Evolutionary conservation across 1,140 invertebrate species (phyloP).

Genomic region (Meloidogyne hapla): DNA sequence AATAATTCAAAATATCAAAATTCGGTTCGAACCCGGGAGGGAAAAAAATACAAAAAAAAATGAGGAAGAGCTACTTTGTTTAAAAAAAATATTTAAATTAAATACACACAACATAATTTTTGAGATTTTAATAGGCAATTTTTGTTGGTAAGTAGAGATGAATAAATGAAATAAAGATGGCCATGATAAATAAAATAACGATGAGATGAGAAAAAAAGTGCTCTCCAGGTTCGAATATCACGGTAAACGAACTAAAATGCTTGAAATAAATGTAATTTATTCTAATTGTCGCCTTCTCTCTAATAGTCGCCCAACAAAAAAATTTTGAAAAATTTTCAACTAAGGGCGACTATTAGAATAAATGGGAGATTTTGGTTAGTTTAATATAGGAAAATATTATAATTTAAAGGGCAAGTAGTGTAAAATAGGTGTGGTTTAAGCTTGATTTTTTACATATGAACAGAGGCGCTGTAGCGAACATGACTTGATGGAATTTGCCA

Average conservation of each 20-base stretch:
- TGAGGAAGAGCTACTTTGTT: not conserved
- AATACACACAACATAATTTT: not conserved
- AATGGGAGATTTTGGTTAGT: not conserved
- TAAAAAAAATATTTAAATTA: not conserved
- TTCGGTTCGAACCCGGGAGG: not conserved
- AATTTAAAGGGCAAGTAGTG: not conserved
- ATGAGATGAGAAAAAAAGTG: not conserved
- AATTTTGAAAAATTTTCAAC: no score
- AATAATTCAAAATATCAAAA: not conserved
- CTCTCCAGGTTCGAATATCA: not conserved
- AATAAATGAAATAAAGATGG: not conserved
- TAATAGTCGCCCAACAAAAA: not conserved
- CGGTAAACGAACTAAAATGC: not conserved
- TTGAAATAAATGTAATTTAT: not conserved
- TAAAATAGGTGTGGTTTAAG: not conserved
- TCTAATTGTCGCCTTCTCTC: not conserved
- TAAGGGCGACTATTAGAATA: not conserved
- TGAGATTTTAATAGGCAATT: conserved; percentile 4
- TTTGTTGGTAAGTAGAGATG: not conserved
- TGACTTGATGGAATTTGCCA: conserved; percentile 75
- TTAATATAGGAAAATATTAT: not conserved
- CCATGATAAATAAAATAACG: not conserved
- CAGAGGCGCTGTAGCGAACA: conserved; percentile 59
- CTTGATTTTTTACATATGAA: conserved; percentile 54
- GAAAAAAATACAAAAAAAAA: not conserved